Base-by-base conservation (phyloP, 1,140 invertebrate genomes). In the Caerostris darwini region DNA sequence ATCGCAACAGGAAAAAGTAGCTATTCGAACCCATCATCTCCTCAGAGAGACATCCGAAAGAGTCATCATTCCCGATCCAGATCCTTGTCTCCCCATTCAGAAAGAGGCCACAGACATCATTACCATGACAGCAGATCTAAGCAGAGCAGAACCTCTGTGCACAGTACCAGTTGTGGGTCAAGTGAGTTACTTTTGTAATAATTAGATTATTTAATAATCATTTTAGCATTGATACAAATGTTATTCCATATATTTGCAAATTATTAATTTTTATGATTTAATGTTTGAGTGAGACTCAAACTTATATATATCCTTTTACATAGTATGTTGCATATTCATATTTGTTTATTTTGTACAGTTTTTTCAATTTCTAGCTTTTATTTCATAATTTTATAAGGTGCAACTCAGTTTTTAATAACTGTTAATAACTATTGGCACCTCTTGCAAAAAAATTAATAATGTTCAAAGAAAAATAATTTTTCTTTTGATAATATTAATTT, bases 141-240 rank as follows among this genome's bases (percentile, higher is more conserved):
- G 54, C 50, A n/a, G 56, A 56, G 95, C 95, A 50, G 92, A 91
- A n/a, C 64, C 82, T 89, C 71, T 94, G 14, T 95, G 95, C 10
- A 5, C 91, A 17, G 95, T 94, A 91, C 95, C 94, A 54, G 95
- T 94, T 86, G 95, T 91, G 82, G 95, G 94, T 95, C 96, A 61
- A 96, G 96, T 94, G 90, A 67, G 5, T 85, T 50, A 50, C 3
- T 34, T 71, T 7, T 71, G 19, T 71, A 34, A 50, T 67, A 34
- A 17, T 64, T 64, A 4, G 12, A 5, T 64, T 17, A 14, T 10
- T 17, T 64, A 17, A 17, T 14, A 64, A 64, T 10, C 1, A 59
- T 59, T 59, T 59, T 59, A 10, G 58, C 10, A 59, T 7, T 10
- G 10, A 59, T 59, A 3, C 7, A 59, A 10, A 7, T 59, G 58